Evolutionary conservation across 35 echinoderm and acorn worm genomes (phyloP).

Genomic region (Lytechinus variegatus): DNA sequence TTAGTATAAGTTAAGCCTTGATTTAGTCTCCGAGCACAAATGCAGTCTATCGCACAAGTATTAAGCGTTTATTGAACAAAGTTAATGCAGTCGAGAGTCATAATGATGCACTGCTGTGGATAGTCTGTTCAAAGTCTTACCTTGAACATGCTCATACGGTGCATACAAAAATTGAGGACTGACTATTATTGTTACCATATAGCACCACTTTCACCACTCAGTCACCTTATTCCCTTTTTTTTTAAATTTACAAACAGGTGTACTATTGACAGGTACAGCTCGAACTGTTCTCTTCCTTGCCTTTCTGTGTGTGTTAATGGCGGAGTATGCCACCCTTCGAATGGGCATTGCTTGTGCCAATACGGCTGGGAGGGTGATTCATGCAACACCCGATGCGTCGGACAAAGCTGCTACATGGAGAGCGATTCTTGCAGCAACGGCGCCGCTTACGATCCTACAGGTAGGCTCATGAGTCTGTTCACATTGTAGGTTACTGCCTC

Average conservation of each 20-base stretch:
- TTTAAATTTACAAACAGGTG: neutral
- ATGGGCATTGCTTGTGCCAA: conserved; percentile 28
- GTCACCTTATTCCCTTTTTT: no score
- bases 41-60: no score
- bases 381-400: neutral
- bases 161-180: no score
- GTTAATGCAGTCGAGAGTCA: no score
- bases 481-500: neutral
- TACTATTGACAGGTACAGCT: neutral
- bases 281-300: conserved; percentile 12
- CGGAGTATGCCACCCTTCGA: neutral
- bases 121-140: no score
- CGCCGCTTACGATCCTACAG: conserved; percentile 21
- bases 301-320: neutral
- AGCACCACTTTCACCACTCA: no score
- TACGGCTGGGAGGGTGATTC: neutral
- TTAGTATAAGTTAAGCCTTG: no score
- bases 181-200: no score
- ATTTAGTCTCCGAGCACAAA: no score
- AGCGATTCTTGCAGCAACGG: conserved; percentile 47
- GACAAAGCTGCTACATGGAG: neutral
- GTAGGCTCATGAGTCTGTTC: neutral
- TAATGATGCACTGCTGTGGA: no score
- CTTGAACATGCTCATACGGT: no score
- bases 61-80: no score